Evolutionary conservation across 2,113 vertebrate genomes (phyloP).

Genomic region (Oryzias woworae): DNA sequence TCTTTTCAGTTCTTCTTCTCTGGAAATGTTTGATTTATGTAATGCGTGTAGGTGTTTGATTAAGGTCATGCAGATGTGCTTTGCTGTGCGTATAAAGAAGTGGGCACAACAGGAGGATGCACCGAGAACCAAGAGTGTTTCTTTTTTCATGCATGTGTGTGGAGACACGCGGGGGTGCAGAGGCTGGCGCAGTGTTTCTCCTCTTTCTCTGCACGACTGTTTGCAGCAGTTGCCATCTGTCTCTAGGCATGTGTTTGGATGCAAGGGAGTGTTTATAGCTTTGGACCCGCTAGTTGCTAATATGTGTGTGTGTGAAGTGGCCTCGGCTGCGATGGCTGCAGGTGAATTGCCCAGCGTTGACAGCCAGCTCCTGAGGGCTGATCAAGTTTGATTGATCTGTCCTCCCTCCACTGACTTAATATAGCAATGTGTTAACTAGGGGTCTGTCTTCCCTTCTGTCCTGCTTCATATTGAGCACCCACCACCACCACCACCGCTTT

Average conservation of each 20-base stretch:
- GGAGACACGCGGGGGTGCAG: neutral
- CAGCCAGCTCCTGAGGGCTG: constrained; percentile 30
- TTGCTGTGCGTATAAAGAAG: neutral
- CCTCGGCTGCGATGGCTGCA: neutral
- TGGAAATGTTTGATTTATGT: neutral
- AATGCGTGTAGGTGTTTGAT: neutral
- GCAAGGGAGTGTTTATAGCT: neutral
- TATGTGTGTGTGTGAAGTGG: neutral
- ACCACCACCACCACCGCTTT: neutral
- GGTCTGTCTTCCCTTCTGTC: constrained; percentile 11
- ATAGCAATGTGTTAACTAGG: constrained; percentile 29
- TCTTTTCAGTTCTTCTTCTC: too few species aligned
- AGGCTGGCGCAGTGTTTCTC: neutral
- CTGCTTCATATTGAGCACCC: too few species aligned
- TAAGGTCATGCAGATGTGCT: neutral
- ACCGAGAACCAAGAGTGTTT: neutral
- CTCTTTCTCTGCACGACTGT: neutral
- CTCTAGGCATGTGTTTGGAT: neutral
- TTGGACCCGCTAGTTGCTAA: neutral
- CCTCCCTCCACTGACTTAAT: constrained; percentile 42
- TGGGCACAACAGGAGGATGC: neutral
- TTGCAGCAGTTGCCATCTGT: neutral
- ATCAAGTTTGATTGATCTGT: constrained; percentile 40
- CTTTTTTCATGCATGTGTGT: neutral
- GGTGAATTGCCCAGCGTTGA: constrained; percentile 31